phyloP scores from a whole-genome alignment of 2,888 invertebrate genomes.

The Bimastos eiseni region DNA sequence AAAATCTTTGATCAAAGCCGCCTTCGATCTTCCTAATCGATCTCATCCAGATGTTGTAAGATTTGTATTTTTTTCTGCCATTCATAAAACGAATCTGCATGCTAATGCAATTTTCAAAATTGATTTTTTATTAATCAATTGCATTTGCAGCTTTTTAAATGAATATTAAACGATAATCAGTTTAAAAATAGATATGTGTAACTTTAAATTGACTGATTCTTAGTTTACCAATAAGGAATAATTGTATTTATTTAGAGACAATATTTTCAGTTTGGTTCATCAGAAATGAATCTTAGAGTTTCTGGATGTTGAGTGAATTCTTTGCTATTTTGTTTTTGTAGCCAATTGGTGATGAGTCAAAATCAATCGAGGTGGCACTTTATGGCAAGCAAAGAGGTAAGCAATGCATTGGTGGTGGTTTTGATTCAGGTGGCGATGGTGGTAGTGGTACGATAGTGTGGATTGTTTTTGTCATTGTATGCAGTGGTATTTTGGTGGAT shows the following conservation, averaged over 20 bases:
- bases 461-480: no score
- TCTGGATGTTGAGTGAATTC: not conserved
- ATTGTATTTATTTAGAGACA: no score
- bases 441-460: no score
- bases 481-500: no score
- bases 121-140: no score
- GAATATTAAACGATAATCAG: no score
- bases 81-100: no score
- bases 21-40: slow-evolving; percentile 37
- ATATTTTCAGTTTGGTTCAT: not conserved
- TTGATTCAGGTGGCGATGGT: not conserved
- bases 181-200: no score
- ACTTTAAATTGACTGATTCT: no score
- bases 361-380: slow-evolving; percentile 48
- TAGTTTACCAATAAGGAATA: no score
- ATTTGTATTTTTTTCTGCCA: not conserved
- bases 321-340: slow-evolving; percentile 39
- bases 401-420: not conserved
- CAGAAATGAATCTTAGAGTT: not conserved
- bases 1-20: slow-evolving; percentile 31
- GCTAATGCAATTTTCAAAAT: no score
- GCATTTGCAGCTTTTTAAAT: not conserved
- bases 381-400: slow-evolving; percentile 51
- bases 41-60: slow-evolving; percentile 40
- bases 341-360: slow-evolving; percentile 55